Evolutionary conservation across 2,113 vertebrate genomes (phyloP).

Genomic region (Gallinago jamesoni): DNA sequence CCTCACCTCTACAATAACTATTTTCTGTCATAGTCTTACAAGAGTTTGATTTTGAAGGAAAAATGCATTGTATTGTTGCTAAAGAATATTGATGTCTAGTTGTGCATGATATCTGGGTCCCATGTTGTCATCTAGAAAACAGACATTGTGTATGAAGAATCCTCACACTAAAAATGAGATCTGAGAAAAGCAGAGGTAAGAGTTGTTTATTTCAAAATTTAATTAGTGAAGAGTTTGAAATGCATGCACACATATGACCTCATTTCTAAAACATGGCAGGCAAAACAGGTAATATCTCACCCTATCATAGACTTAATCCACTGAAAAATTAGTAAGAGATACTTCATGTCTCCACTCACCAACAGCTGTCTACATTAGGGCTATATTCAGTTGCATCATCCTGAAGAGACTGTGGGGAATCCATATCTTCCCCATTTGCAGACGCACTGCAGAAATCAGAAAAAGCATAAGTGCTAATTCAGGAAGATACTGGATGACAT

Average conservation of each 20-base stretch:
- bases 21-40: not conserved
- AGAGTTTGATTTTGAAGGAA: not conserved
- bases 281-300: not conserved
- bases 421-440: conserved; percentile 80
- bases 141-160: not conserved
- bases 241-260: not conserved
- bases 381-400: conserved; percentile 78
- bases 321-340: not conserved
- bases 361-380: conserved; percentile 72
- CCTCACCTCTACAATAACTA: not conserved
- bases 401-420: conserved; percentile 80
- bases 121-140: not conserved
- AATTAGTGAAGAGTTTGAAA: not conserved
- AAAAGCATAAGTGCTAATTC: not conserved
- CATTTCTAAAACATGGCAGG: not conserved
- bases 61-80: not conserved
- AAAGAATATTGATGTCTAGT: not conserved
- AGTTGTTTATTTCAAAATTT: not conserved
- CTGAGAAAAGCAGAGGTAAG: not conserved
- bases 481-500: not conserved
- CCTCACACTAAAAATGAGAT: not conserved
- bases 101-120: not conserved
- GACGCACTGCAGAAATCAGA: conserved; percentile 47
- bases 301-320: not conserved
- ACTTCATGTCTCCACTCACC: conserved; percentile 41